Percentiles rank a stretch among this genome's conserved stretches.
phyloP scores from a whole-genome alignment of 2,797 vertebrate species.

The Discoglossus pictus region DNA sequence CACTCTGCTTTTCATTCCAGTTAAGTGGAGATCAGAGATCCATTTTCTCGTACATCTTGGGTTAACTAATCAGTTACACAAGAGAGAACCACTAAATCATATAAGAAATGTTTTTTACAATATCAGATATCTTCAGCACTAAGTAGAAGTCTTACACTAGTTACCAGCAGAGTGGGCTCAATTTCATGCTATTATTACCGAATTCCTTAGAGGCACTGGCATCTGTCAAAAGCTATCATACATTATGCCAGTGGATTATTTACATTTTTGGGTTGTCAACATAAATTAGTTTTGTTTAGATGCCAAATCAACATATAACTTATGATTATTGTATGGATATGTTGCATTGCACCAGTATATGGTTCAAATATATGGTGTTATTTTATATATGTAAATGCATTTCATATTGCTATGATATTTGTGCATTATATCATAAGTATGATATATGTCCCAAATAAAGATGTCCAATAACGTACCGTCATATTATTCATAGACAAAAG shows the following conservation, averaged over 20 bases:
- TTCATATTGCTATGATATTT: too few species aligned
- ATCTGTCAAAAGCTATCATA: conserved; percentile 55
- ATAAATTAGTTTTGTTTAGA: conserved; percentile 50
- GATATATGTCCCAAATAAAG: too few species aligned
- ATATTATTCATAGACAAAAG: too few species aligned
- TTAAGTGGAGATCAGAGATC: conserved; percentile 8
- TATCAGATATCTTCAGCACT: conserved; percentile 34
- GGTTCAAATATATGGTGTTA: too few species aligned
- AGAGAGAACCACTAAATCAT: conserved; percentile 38
- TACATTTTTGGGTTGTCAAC: conserved; percentile 51
- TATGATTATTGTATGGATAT: conserved; percentile 24
- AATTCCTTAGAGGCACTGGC: conserved; percentile 49
- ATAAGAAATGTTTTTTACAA: conserved; percentile 33
- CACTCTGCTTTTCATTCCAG: conserved; percentile 18
- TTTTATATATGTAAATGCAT: too few species aligned
- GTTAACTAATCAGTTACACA: conserved; percentile 38
- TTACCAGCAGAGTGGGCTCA: conserved; percentile 47
- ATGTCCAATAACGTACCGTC: too few species aligned
- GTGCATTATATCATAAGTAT: too few species aligned
- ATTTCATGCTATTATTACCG: conserved; percentile 54
- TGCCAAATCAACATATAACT: conserved; percentile 29
- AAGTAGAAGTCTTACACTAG: conserved; percentile 39
- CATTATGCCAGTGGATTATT: conserved; percentile 48
- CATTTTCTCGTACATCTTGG: conserved; percentile 16
- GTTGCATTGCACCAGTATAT: too few species aligned